Conservation (phyloP, 2,797 vertebrate species). For the Galago senegalensis region DNA sequence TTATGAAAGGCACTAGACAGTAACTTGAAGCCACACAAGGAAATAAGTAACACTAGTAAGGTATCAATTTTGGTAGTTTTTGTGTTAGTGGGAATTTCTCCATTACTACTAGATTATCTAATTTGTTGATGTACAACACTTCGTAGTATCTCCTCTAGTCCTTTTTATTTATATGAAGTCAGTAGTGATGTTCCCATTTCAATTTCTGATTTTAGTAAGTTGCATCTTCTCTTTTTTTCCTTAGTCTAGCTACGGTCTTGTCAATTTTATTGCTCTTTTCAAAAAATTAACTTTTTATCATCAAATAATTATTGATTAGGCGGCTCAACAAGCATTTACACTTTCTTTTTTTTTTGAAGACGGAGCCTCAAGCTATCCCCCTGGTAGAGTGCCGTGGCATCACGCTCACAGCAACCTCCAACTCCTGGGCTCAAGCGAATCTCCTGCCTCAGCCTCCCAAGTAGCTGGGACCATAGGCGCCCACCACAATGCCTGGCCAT, state of each 20-base stretch:
- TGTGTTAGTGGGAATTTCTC: not conserved
- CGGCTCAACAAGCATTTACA: constrained; percentile 58
- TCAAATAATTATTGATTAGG: constrained; percentile 74
- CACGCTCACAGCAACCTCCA: too few species aligned
- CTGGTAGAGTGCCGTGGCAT: too few species aligned
- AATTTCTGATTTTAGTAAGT: not conserved
- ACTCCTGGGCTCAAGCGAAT: too few species aligned
- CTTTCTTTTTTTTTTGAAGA: too few species aligned
- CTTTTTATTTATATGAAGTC: not conserved
- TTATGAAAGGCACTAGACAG: too few species aligned
- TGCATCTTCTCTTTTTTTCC: not conserved
- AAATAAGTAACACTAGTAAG: not conserved
- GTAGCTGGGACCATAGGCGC: too few species aligned
- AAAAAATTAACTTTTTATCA: not conserved
- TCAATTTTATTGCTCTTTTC: not conserved
- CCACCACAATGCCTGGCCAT: too few species aligned
- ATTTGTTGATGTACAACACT: not conserved
- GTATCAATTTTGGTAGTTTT: not conserved
- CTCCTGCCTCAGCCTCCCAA: too few species aligned
- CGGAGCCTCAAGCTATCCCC: too few species aligned
- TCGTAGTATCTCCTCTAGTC: not conserved
- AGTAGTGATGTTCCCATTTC: not conserved
- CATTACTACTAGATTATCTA: not conserved
- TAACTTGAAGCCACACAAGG: too few species aligned
- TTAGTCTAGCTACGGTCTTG: not conserved